Conservation (phyloP, 2,888 invertebrate genomes). For the Caenorhabditis afra region DNA sequence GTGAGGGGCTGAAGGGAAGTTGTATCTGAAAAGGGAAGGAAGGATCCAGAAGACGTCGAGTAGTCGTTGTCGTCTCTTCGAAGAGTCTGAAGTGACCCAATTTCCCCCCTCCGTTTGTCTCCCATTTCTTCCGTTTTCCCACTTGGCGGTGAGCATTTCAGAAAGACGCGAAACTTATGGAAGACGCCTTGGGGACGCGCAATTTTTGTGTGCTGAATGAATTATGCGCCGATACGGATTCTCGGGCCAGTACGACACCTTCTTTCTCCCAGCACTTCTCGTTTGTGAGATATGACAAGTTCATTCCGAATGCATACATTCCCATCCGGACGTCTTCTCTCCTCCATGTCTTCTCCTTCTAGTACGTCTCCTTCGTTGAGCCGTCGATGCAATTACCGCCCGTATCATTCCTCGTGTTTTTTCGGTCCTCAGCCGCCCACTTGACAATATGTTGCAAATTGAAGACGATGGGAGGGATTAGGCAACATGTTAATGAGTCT, state of each 20-base stretch:
- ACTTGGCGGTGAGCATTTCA: neutral
- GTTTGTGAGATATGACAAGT: constrained; percentile 41
- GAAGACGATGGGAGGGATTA: constrained; percentile 45
- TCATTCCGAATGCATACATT: constrained; percentile 51
- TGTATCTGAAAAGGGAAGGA: too few species aligned
- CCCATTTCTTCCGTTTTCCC: neutral
- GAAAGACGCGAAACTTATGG: too few species aligned
- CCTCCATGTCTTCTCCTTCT: constrained; percentile 11
- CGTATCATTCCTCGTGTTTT: constrained; percentile 4
- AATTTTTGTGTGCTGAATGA: too few species aligned
- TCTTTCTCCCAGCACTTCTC: constrained; percentile 8
- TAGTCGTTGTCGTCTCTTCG: too few species aligned
- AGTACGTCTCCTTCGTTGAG: too few species aligned
- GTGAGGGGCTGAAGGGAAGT: too few species aligned
- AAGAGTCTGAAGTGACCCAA: too few species aligned
- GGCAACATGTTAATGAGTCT: constrained; percentile 39
- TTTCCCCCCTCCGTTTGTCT: too few species aligned
- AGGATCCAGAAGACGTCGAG: too few species aligned
- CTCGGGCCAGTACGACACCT: constrained; percentile 21
- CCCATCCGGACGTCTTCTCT: constrained; percentile 15
- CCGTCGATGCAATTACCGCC: constrained; percentile 13
- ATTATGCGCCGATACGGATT: too few species aligned
- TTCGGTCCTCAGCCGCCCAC: constrained; percentile 17
- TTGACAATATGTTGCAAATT: constrained; percentile 48
- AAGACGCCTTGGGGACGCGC: too few species aligned